Percentiles rank a stretch among this genome's conserved stretches.
Evolutionary conservation across 92 coral and sea anemone species (phyloP).

Genomic region (Bergia sp.): DNA sequence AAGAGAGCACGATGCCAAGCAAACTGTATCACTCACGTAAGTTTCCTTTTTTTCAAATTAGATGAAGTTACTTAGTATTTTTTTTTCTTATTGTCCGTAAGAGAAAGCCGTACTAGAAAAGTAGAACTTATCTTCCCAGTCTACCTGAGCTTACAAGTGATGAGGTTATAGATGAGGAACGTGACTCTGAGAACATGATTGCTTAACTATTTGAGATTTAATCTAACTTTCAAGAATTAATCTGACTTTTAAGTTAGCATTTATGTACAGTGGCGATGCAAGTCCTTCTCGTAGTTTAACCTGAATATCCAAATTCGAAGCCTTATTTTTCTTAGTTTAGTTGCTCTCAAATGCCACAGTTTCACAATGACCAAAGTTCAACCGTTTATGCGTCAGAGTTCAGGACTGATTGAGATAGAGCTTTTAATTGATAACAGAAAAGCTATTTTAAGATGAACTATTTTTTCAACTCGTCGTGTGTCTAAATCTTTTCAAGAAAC

Average conservation of each 20-base stretch:
- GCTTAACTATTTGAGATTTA: not conserved
- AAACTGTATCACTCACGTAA: not conserved
- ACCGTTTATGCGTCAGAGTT: not conserved
- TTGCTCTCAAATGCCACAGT: not conserved
- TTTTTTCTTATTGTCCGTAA: too few relatives aligned
- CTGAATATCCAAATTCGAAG: not conserved
- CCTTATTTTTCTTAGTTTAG: not conserved
- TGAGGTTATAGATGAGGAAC: too few relatives aligned
- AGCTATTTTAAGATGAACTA: not conserved
- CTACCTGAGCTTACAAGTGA: not conserved
- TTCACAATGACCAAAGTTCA: conserved; percentile 1
- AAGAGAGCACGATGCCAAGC: not conserved
- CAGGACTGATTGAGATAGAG: too few relatives aligned
- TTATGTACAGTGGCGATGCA: not conserved
- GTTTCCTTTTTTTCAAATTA: not conserved
- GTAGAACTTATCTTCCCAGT: not conserved
- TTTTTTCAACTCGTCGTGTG: not conserved
- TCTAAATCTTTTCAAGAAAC: too few relatives aligned
- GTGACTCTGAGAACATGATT: not conserved
- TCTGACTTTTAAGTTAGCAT: not conserved
- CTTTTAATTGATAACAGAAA: not conserved
- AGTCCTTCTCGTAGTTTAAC: not conserved
- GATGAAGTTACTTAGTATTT: not conserved
- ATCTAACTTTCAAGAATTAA: not conserved
- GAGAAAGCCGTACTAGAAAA: not conserved